Evolutionary conservation across 2,113 vertebrate species (phyloP).

Genomic region (Zosterops pallidus): DNA sequence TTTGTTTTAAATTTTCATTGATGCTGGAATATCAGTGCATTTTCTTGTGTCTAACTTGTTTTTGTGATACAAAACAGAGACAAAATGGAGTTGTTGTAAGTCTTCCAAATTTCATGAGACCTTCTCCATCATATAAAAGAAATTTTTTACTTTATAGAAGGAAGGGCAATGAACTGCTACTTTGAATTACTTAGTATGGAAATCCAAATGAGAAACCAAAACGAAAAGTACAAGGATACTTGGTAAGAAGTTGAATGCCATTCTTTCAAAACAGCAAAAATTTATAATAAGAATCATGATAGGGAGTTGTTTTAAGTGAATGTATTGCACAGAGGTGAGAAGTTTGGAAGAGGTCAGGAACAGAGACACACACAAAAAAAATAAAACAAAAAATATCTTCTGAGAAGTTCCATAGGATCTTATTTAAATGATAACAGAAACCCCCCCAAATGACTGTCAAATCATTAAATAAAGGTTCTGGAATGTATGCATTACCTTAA

Average conservation of each 20-base stretch:
- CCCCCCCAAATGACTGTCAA: neutral
- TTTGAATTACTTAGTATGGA: neutral
- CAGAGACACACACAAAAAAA: neutral
- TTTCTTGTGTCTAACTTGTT: neutral
- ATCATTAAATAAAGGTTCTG: neutral
- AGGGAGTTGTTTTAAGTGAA: neutral
- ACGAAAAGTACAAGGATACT: neutral
- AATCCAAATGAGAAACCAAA: neutral
- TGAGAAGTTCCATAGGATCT: neutral
- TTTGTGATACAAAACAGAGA: neutral
- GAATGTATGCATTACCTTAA: conserved; percentile 80
- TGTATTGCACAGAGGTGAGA: neutral
- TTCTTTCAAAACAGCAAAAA: neutral
- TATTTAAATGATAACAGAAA: neutral
- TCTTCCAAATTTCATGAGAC: neutral
- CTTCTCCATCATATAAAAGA: neutral
- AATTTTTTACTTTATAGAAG: neutral
- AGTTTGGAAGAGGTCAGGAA: neutral
- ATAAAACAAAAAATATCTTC: neutral
- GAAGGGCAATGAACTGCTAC: neutral
- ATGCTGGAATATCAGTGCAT: neutral
- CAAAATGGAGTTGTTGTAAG: neutral
- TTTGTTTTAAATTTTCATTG: neutral
- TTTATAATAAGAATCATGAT: neutral
- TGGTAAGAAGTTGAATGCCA: neutral